These are phyloP conservation scores for Clarias laeviceps DNA, from an alignment of 2,797 vertebrate species.

Conservation along the genomic window DNA sequence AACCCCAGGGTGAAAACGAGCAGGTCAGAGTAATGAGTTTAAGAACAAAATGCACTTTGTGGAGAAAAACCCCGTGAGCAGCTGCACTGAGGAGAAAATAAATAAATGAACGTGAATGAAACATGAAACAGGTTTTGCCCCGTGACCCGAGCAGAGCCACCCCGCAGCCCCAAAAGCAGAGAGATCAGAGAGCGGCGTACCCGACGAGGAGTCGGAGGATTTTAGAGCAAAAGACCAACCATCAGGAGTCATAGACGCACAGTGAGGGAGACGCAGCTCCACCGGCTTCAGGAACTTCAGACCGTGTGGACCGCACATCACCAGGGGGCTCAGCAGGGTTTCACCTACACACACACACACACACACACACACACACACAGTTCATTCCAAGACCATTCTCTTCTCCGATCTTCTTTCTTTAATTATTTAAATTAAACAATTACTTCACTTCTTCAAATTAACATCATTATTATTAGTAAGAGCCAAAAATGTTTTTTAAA, in stretches of 20 bases:
- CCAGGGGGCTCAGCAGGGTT: constrained; percentile 92
- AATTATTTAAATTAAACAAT: no score
- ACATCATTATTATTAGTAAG: no score
- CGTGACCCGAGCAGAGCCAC: constrained; percentile 57
- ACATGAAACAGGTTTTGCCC: constrained; percentile 56
- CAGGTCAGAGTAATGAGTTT: neutral
- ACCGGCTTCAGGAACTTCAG: constrained; percentile 99
- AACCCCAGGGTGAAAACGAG: constrained; percentile 52
- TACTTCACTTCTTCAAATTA: no score
- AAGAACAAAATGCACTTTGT: neutral
- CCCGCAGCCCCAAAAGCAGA: constrained; percentile 86
- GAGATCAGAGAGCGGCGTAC: constrained; percentile 92
- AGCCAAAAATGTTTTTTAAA: no score
- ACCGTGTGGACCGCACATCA: constrained; percentile 99
- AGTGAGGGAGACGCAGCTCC: constrained; percentile 99
- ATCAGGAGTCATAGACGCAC: constrained; percentile 99
- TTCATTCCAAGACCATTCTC: neutral
- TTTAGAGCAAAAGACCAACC: constrained; percentile 99
- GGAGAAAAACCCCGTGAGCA: constrained; percentile 21
- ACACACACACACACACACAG: neutral
- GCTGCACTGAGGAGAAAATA: constrained; percentile 59
- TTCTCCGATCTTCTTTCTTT: neutral
- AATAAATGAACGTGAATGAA: constrained; percentile 48
- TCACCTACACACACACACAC: constrained; percentile 77
- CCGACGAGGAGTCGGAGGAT: constrained; percentile 99